These are phyloP conservation scores for Phoxinus dragarum DNA, from an alignment of 2,797 vertebrate species.

Conservation along the genomic window DNA sequence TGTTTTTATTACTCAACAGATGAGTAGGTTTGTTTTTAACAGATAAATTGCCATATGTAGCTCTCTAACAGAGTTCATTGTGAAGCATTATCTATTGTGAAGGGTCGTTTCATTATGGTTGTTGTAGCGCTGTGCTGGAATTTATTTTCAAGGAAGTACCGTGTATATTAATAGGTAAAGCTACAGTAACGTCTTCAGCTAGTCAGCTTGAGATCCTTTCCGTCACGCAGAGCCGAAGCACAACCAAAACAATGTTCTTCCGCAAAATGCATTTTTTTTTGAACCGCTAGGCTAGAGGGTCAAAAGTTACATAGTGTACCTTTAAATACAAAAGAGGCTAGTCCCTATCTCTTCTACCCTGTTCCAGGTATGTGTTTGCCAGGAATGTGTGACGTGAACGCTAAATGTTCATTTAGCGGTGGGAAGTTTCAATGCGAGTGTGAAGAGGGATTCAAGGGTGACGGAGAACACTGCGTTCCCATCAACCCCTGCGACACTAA, in stretches of 20 bases:
- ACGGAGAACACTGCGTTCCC: conserved; percentile 85
- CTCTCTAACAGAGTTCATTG: not conserved
- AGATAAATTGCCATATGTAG: not conserved
- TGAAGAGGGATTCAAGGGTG: conserved; percentile 82
- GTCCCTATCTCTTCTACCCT: not conserved
- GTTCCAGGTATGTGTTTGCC: conserved; percentile 68
- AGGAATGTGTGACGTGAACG: conserved; percentile 74
- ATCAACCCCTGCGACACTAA: conserved; percentile 83
- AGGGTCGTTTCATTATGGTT: not conserved
- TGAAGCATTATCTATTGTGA: not conserved
- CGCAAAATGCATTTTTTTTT: not conserved
- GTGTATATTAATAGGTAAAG: too few species aligned
- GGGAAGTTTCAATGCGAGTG: conserved; percentile 82
- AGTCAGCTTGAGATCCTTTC: not conserved
- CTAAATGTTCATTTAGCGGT: conserved; percentile 75
- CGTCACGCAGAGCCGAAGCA: not conserved
- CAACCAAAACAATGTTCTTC: not conserved
- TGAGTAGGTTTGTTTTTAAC: not conserved
- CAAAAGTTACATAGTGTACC: not conserved
- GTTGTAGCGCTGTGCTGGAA: too few species aligned
- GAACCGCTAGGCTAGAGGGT: not conserved
- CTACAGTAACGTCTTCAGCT: not conserved
- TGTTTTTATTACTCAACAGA: not conserved
- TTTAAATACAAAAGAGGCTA: not conserved
- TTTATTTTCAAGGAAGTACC: too few species aligned